These are phyloP conservation scores for Hemicentrotus pulcherrimus DNA, from an alignment of 35 echinoderm and acorn worm genomes.

Conservation along the genomic window DNA sequence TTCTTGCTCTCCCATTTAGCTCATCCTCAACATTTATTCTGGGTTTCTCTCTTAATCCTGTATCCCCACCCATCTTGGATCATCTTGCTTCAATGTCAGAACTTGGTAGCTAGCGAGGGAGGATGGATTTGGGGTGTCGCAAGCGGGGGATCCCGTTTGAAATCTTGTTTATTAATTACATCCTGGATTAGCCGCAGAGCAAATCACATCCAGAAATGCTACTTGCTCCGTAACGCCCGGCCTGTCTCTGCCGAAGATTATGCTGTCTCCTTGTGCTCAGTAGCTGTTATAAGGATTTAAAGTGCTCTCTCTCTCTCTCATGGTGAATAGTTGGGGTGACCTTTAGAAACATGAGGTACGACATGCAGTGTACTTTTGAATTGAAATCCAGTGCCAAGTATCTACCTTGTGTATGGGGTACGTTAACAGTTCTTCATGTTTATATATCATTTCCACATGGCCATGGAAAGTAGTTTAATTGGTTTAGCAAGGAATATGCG, in stretches of 20 bases:
- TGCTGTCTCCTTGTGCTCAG: not conserved
- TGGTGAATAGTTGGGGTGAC: not conserved
- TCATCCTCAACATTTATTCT: not conserved
- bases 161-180: constrained; percentile 14
- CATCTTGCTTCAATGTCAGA: not conserved
- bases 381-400: not conserved
- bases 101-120: not conserved
- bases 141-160: not conserved
- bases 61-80: not conserved
- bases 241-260: not conserved
- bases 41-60: not conserved
- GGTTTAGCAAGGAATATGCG: no score
- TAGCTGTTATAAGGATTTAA: not conserved
- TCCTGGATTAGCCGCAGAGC: not conserved
- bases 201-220: constrained; percentile 1
- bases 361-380: not conserved
- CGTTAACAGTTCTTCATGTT: not conserved
- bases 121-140: not conserved
- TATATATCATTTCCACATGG: not conserved
- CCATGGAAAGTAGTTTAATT: no score
- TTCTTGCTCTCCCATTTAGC: not conserved
- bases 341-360: not conserved
- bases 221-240: not conserved
- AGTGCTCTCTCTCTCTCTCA: not conserved
- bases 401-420: not conserved